Base-by-base conservation (phyloP, 2,113 vertebrate genomes). In the Tenrec ecaudatus region DNA sequence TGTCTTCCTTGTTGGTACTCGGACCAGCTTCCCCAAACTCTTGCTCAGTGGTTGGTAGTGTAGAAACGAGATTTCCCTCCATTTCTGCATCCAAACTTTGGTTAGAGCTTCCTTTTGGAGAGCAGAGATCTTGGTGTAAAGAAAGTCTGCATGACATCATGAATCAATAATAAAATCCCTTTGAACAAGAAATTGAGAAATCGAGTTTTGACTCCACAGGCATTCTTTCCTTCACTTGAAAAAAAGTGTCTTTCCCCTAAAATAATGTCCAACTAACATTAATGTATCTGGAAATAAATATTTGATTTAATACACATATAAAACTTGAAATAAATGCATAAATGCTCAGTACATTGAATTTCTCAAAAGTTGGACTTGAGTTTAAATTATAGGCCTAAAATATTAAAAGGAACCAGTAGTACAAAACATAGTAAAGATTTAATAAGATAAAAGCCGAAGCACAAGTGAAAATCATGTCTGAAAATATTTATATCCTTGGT, bases 401-500 rank as follows among this genome's bases (percentile, higher is more conserved):
- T 82, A 95, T 80, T 80, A 93, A 93, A 53, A 62, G 22, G 7
- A 89, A 36, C 29, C 33, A 89, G n/a, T 19, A 25, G 14, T 84
- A 87, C 2, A 94, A 93, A 90, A 75, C 43, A 90, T 53, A 53
- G 47, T 14, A 83, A 90, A 96, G 64, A 75, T 86, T 83, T 90
- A 90, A 86, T 90, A 86, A 92, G 83, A 91, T 91, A 93, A 91
- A 96, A 94, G 88, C 88, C 80, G 85, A 73, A 43, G 14, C n/a
- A 64, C 12, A 93, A 91, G 77, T 93, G 89, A 96, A 95, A 31
- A 43, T 89, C 14, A 2, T 23, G 10, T 82, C 86, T 93, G 95
- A 89, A 88, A 93, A 86, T 69, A 95, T 64, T 82, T 94, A 57
- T 57, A 12, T 66, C 95, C 69, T 47, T 71, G 14, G 86, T 7